phyloP scores from a whole-genome alignment of 2,113 vertebrate species.

The Marcusenius ussheri region DNA sequence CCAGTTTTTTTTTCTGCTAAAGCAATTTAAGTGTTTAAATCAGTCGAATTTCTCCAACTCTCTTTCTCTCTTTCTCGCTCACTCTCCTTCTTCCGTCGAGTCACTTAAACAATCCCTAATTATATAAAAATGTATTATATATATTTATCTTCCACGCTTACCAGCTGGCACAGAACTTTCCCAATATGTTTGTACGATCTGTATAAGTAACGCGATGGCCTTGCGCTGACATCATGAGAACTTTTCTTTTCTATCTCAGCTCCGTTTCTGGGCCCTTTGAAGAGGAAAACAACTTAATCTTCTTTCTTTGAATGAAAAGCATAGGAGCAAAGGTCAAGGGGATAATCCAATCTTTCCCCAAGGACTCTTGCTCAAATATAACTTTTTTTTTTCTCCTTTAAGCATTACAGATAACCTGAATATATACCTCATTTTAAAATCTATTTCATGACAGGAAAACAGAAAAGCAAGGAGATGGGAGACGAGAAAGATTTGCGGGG shows the following conservation, averaged over 20 bases:
- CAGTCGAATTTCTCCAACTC: not conserved
- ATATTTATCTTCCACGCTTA: not conserved
- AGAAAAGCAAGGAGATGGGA: not conserved
- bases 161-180: not conserved
- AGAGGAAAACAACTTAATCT: constrained; percentile 16
- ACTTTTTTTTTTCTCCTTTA: not conserved
- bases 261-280: not conserved
- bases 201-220: not conserved
- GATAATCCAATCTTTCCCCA: constrained; percentile 2
- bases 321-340: constrained; percentile 2
- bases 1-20: not conserved
- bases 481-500: not conserved
- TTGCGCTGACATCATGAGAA: not conserved
- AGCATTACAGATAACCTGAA: not conserved
- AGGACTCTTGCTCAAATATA: not conserved
- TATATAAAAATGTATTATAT: not conserved
- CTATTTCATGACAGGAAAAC: not conserved
- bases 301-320: constrained; percentile 5
- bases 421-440: not conserved
- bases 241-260: not conserved
- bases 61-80: not conserved
- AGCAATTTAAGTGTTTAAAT: not conserved
- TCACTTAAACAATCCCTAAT: not conserved
- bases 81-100: not conserved
- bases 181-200: not conserved